These are phyloP conservation scores for silkworm (Bombyx mori) DNA, from an alignment of 1,140 invertebrate genomes.

Conservation along the genomic window ASM3026992v2 NC_085109.1:7212501-7213000, in stretches of 20 bases:
- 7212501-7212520: too few relatives aligned
- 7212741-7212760: conserved; percentile 56
- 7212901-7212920: neutral
- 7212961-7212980: too few relatives aligned
- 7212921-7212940: too few relatives aligned
- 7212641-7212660: conserved; percentile 58
- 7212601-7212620: conserved; percentile 38
- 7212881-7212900: neutral
- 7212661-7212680: conserved; percentile 48
- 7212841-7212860: neutral
- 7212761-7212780: conserved; percentile 33
- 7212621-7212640: conserved; percentile 49
- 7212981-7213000: too few relatives aligned
- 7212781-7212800: neutral
- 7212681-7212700: conserved; percentile 42
- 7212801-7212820: too few relatives aligned
- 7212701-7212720: conserved; percentile 30
- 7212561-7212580: conserved; percentile 49
- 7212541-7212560: neutral
- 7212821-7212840: neutral
- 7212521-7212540: too few relatives aligned
- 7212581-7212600: conserved; percentile 33
- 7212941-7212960: too few relatives aligned
- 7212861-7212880: neutral
- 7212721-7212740: conserved; percentile 40